Evolutionary conservation across 2,888 invertebrate genomes (phyloP), one percentile per base, ranked within the genome.

Genomic region (Xanthia togata): DNA sequence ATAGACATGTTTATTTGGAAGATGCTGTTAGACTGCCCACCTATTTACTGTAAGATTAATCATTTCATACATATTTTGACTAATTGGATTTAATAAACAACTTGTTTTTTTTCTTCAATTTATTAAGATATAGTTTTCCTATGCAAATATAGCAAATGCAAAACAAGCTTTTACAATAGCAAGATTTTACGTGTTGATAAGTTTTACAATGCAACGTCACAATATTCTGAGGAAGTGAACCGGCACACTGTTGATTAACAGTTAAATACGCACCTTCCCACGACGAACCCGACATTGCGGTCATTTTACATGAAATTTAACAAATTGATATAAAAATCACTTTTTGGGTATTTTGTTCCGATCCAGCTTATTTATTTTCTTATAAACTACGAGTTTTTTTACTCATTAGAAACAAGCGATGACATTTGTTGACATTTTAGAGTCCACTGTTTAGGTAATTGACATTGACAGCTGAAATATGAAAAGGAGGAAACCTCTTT

Each of bases 181-280:
- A 70, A 64, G 62, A 73, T 73, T 73, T 72, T 57, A 70, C 47
- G 57, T 53, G 65, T 76, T 70, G 84, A 57, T 71, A 81, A 71
- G 38, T 77, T 78, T 62, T 70, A 69, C 53, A 75, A 64, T 88
- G 87, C 90, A 89, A 88, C 87, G 87, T 87, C 87, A 87, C 80
- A 78, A 38, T 67, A 60, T 60, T 68, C 77, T 71, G 26, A 78
- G 63, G n/a, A 78, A 78, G 64, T 76, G 67, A 77, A 87, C 87
- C 86, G 84, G 76, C 75, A 77, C 68, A 50, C n/a, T 31, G 17
- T 59, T 53, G 64, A 62, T 64, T 72, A 47, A 74, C 38, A 55
- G 67, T 31, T 53, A 76, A 31, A 62, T 80, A 80, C 90, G 71
- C 77, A 95, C 95, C 95, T 93, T 95, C 95, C 95, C 95, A 95